Evolutionary conservation across 2,888 invertebrate species (phyloP).

Genomic region (Pollenia labialis): DNA sequence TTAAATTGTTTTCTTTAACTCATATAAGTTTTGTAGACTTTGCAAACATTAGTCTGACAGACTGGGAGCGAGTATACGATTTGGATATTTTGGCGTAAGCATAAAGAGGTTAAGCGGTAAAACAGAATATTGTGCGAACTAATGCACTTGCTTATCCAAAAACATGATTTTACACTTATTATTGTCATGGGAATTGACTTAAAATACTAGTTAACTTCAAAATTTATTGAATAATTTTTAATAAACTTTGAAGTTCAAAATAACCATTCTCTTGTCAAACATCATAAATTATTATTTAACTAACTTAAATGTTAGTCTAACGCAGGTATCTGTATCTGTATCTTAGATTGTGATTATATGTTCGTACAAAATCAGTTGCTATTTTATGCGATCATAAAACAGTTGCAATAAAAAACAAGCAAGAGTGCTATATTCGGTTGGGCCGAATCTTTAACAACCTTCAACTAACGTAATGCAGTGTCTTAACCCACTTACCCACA

Average conservation of each 20-base stretch:
- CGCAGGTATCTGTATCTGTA: conserved; percentile 56
- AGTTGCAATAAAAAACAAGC: conserved; percentile 23
- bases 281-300: conserved; percentile 58
- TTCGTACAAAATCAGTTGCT: conserved; percentile 54
- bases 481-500: too few species aligned
- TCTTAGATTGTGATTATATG: conserved; percentile 62
- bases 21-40: too few species aligned
- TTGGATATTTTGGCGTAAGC: too few species aligned
- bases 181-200: conserved; percentile 21
- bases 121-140: not conserved
- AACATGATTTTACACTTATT: not conserved
- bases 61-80: too few species aligned
- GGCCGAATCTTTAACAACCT: too few species aligned
- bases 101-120: not conserved
- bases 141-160: not conserved
- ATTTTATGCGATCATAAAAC: conserved; percentile 42
- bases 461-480: too few species aligned
- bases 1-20: too few species aligned
- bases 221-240: conserved; percentile 33
- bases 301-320: not conserved
- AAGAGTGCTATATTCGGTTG: too few species aligned
- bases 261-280: conserved; percentile 65
- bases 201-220: conserved; percentile 15
- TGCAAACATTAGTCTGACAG: too few species aligned
- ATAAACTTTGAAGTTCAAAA: conserved; percentile 46